Evolutionary conservation across 2,797 vertebrate species (phyloP).

Genomic region (Acipenser ruthenus): DNA sequence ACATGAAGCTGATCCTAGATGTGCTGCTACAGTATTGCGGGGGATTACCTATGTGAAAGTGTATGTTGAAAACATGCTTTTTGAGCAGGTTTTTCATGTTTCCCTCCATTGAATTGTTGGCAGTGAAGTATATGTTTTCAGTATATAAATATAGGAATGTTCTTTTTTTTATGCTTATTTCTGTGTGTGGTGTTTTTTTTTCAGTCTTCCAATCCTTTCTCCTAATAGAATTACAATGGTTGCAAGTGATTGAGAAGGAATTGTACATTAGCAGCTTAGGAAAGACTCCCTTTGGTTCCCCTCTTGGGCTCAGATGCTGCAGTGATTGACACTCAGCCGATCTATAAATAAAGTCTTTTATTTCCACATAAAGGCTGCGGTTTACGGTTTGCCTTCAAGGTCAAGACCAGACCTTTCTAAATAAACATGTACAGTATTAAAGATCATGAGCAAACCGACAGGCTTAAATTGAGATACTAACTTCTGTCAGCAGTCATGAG

Average conservation of each 20-base stretch:
- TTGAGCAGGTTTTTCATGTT: too few species aligned
- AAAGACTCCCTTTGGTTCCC: slow-evolving; percentile 23
- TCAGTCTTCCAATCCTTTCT: slow-evolving; percentile 54
- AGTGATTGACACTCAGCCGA: slow-evolving; percentile 77
- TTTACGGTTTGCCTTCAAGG: slow-evolving; percentile 78
- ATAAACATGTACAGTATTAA: slow-evolving; percentile 66
- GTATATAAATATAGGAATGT: too few species aligned
- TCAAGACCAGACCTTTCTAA: slow-evolving; percentile 74
- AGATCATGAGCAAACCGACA: slow-evolving; percentile 69
- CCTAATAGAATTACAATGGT: slow-evolving; percentile 64
- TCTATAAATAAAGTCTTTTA: slow-evolving; percentile 88
- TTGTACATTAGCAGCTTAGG: slow-evolving; percentile 60
- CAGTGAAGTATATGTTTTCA: too few species aligned
- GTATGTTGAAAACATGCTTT: too few species aligned
- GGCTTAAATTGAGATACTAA: slow-evolving; percentile 74
- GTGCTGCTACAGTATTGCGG: too few species aligned
- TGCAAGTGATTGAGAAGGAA: slow-evolving; percentile 52
- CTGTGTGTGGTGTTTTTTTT: not conserved
- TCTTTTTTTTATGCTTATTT: not conserved
- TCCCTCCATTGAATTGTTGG: too few species aligned
- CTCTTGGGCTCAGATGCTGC: slow-evolving; percentile 54
- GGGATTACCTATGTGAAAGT: too few species aligned
- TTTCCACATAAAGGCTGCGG: slow-evolving; percentile 66
- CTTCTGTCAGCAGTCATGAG: slow-evolving; percentile 54
- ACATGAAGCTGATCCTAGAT: too few species aligned